A percentile compares a stretch with the other conserved stretches of the same genome.
phyloP scores from a whole-genome alignment of 2,888 invertebrate species.

The Myopa testacea region DNA sequence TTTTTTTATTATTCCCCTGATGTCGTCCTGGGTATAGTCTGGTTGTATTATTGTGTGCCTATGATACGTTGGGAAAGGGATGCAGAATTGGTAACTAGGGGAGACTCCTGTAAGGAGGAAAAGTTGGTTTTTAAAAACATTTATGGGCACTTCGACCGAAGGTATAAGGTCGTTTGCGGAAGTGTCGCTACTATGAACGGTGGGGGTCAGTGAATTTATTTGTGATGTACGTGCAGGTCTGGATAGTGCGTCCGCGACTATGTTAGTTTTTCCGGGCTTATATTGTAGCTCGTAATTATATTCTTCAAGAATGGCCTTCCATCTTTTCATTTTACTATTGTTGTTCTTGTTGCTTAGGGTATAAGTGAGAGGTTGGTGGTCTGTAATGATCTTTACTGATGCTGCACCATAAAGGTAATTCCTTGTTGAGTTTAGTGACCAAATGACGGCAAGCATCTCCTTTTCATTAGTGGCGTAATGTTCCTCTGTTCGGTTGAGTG shows the following conservation, averaged over 20 bases:
- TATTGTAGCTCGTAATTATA: conserved; percentile 11
- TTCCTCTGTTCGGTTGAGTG: not conserved
- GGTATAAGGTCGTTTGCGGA: conserved; percentile 43
- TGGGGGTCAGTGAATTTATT: not conserved
- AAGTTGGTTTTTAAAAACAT: conserved; percentile 46
- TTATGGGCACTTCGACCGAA: conserved; percentile 39
- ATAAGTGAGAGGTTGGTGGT: not conserved
- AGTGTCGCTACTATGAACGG: conserved; percentile 44
- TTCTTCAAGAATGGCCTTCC: not conserved
- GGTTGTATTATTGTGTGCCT: conserved; percentile 35
- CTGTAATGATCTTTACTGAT: not conserved
- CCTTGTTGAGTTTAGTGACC: not conserved
- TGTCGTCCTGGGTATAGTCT: conserved; percentile 23
- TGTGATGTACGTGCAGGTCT: not conserved
- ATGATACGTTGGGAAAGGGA: conserved; percentile 37
- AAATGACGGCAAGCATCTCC: not conserved
- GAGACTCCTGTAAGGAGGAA: conserved; percentile 21
- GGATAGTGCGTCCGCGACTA: not conserved
- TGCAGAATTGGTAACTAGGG: conserved; percentile 37
- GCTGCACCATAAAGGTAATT: conserved; percentile 1
- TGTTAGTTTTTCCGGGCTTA: conserved; percentile 4
- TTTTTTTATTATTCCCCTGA: conserved; percentile 6
- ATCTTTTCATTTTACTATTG: conserved; percentile 3
- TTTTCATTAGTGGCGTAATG: not conserved
- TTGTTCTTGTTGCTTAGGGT: not conserved